These are phyloP conservation scores for Leucania comma DNA, from an alignment of 2,888 invertebrate genomes.

Conservation along the genomic window DNA sequence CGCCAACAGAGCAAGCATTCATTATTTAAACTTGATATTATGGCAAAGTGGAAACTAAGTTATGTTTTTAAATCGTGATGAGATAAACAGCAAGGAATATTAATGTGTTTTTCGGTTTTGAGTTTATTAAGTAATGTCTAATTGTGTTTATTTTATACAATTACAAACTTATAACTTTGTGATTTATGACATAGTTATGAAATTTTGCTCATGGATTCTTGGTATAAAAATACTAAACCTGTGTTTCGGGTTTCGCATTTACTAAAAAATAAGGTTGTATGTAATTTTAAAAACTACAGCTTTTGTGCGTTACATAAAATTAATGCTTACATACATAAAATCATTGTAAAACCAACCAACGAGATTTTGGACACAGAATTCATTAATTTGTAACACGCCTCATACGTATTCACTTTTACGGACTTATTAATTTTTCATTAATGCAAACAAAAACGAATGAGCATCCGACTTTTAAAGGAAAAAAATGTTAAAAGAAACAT, in stretches of 20 bases:
- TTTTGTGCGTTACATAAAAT: background rate
- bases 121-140: background rate
- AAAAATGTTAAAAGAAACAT: slow-evolving; percentile 43
- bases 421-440: slow-evolving; percentile 28
- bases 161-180: no score
- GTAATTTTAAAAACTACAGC: no score
- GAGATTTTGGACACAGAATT: slow-evolving; percentile 14
- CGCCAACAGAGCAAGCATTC: slow-evolving; percentile 74
- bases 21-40: slow-evolving; percentile 73
- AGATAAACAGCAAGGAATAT: background rate
- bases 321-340: background rate
- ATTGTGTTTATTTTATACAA: no score
- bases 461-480: slow-evolving; percentile 22
- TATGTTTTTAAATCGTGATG: slow-evolving; percentile 1
- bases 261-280: no score
- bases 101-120: background rate
- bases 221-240: no score
- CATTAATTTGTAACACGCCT: slow-evolving; percentile 16
- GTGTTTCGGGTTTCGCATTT: no score
- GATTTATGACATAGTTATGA: no score
- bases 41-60: slow-evolving; percentile 52
- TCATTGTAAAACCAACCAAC: slow-evolving; percentile 3
- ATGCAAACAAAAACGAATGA: slow-evolving; percentile 25
- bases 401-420: slow-evolving; percentile 13
- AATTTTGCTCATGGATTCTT: no score